Conservation (phyloP, 2,113 vertebrate genomes). For the Hipposideros armiger region DNA sequence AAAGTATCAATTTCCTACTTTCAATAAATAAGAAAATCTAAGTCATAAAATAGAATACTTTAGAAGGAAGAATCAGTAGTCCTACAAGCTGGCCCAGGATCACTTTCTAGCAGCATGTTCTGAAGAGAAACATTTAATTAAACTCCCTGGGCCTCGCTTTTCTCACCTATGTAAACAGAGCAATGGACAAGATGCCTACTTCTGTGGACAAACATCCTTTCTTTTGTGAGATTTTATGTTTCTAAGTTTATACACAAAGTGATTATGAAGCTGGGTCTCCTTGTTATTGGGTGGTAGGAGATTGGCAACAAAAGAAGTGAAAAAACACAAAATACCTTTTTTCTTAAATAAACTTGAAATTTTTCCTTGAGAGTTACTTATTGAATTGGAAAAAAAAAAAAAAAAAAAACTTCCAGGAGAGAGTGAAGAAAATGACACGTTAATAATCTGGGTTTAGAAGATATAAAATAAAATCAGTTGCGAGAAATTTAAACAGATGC, state of each 20-base stretch:
- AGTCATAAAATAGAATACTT: neutral
- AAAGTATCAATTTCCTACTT: neutral
- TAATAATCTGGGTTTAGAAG: neutral
- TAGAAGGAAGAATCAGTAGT: neutral
- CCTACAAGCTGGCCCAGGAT: too few relatives aligned
- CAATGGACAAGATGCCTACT: neutral
- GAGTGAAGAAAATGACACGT: neutral
- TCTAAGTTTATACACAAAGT: neutral
- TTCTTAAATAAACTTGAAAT: conserved; percentile 15
- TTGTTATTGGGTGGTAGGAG: neutral
- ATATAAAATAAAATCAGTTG: neutral
- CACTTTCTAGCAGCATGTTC: neutral
- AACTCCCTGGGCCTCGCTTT: neutral
- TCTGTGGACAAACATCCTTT: neutral
- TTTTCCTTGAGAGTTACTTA: neutral
- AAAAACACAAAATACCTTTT: neutral
- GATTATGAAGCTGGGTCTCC: neutral
- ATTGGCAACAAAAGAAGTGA: neutral
- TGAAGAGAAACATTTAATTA: neutral
- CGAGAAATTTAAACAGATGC: neutral
- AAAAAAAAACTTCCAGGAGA: neutral
- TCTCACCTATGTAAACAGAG: neutral
- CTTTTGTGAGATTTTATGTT: neutral
- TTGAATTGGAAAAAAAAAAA: neutral
- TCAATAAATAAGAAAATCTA: neutral